Base-by-base conservation (phyloP, 2,888 invertebrate species). In the Seladonia tumulorum region DNA sequence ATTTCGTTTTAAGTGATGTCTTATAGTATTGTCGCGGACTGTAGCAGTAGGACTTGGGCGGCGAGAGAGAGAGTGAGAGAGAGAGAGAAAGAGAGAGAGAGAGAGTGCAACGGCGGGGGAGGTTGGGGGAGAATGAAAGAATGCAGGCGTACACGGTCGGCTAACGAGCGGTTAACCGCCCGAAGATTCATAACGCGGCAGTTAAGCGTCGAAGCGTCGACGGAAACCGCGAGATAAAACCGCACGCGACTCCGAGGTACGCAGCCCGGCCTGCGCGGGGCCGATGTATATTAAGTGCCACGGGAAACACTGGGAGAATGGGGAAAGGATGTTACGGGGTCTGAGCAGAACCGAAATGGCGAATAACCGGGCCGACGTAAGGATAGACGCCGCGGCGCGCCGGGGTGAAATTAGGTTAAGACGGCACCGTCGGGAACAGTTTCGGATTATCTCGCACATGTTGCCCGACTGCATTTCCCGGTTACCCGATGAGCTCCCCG, bases 351-450 rank as follows among this genome's bases (percentile, higher is more conserved):
- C 77, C 77, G 81, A 83, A 85, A 82, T 82, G 80, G 87, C 89
- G 91, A 91, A 91, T 91, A 94, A 93, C 92, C 89, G 89, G 68
- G 91, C 89, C 90, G 86, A 85, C 71, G 88, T 86, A 88, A 91
- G 89, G 88, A 90, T 90, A 90, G 90, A 90, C 92, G 88, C 83
- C 60, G 60, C 25, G 60, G 49, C 49, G 49, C 18, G 49, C 68
- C 83, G 86, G 84, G n/a, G n/a, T 88, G 93, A 92, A 94, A 94
- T 94, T 94, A 89, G 93, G 93, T 93, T 93, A 93, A 93, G 93
- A 94, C 90, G 90, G 92, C 91, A 92, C 93, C 92, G 82, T 83
- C 83, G 94, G 92, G 93, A 93, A 92, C 92, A 90, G 92, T 93
- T 93, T 90, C 89, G 89, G 92, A 92, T 94, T 93, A 94, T 94